Percentiles rank a stretch among this genome's conserved stretches.
Conservation (phyloP, 1,140 invertebrate species). For the Arctopsyche grandis region DNA sequence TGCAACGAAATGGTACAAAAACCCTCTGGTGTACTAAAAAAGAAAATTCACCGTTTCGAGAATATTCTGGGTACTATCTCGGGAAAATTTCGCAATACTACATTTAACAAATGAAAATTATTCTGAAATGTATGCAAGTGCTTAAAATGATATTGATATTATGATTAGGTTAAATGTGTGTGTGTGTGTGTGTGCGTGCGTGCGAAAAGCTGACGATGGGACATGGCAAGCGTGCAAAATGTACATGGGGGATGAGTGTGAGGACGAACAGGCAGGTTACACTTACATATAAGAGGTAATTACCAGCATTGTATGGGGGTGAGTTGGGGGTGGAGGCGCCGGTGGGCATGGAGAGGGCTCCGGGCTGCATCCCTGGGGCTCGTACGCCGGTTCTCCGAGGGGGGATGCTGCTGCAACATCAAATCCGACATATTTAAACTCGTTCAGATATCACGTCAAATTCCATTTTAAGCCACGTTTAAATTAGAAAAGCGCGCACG, state of each 20-base stretch:
- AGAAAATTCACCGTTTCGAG: too few relatives aligned
- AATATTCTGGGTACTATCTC: too few relatives aligned
- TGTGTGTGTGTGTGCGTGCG: too few relatives aligned
- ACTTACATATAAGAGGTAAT: slow-evolving; percentile 78
- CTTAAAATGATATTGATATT: too few relatives aligned
- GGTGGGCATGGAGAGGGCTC: slow-evolving; percentile 65
- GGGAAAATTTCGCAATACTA: too few relatives aligned
- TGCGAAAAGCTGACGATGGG: neutral
- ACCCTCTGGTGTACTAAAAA: too few relatives aligned
- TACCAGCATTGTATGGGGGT: slow-evolving; percentile 72
- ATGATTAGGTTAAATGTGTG: too few relatives aligned
- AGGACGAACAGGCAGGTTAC: slow-evolving; percentile 65
- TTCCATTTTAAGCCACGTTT: neutral
- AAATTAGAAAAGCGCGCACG: neutral
- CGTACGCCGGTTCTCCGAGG: slow-evolving; percentile 62
- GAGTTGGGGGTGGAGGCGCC: slow-evolving; percentile 59
- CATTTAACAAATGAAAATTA: too few relatives aligned
- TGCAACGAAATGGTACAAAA: too few relatives aligned
- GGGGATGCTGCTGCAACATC: slow-evolving; percentile 61
- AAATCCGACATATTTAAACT: neutral
- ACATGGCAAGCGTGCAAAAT: neutral
- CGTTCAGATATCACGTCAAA: neutral
- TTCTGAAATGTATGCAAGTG: too few relatives aligned
- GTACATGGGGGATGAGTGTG: slow-evolving; percentile 54
- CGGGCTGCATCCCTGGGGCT: slow-evolving; percentile 61